Evolutionary conservation across 2,888 invertebrate species (phyloP), one percentile per base, ranked within the genome.

Genomic region (Pachycephus smyrnensis): DNA sequence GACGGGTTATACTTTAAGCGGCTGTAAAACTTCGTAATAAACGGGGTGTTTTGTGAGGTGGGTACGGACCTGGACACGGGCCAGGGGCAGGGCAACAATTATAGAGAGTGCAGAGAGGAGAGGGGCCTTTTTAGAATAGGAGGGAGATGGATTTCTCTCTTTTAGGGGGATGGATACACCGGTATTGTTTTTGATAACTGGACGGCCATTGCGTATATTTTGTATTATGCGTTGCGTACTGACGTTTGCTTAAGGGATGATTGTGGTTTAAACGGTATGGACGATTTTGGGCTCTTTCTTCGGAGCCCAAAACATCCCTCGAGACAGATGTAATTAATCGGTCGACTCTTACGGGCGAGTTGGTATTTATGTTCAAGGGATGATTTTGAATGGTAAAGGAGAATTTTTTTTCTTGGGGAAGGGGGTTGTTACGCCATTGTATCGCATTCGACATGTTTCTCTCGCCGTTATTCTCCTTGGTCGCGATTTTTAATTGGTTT

Each of bases 1-100:
- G 78, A 80, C 78, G 81, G 85, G 83, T 85, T 88, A 83, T 86
- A 83, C 85, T 86, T 86, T 84, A 86, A 88, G 86, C 85, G 87
- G 86, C 86, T 85, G 85, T 83, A 84, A 88, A 86, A 86, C 84
- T 86, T 84, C 81, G 86, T 86, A 86, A 85, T 85, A 85, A 87
- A 86, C 84, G 84, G 84, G 86, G 86, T 85, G 84, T 86, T 85
- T 84, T 84, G 40, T 80, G 84, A 85, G 85, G 69, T 37, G 68
- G 73, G 74, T 71, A 71, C 77, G 80, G 84, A 84, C 82, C 82
- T 85, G 84, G 88, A 86, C 88, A 85, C 86, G 82, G 86, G 86
- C 23, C 55, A 23, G 86, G 86, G 85, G 86, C 86, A 85, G 85
- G 87, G 88, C 84, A 82, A 88, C 87, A 88, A 88, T 88, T 88